phyloP scores from a whole-genome alignment of 2,113 vertebrate genomes.

The Syngnathus floridae region DNA sequence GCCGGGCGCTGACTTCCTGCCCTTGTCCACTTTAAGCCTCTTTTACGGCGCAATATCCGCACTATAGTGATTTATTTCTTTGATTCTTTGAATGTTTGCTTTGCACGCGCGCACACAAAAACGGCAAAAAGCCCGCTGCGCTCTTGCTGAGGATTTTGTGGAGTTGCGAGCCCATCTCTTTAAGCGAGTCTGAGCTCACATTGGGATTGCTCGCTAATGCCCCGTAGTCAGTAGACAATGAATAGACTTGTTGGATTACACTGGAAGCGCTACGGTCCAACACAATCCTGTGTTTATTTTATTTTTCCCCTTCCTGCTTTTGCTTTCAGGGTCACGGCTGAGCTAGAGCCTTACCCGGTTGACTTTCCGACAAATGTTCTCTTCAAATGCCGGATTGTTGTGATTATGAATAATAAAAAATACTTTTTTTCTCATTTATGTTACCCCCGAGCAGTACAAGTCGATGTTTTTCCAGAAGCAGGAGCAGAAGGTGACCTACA shows the following conservation, averaged over 20 bases:
- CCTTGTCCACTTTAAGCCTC: slow-evolving; percentile 17
- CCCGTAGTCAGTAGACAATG: not conserved
- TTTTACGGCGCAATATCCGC: not conserved
- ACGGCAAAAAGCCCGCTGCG: not conserved
- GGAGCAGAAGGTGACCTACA: too few relatives aligned
- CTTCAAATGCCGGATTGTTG: too few relatives aligned
- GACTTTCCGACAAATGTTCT: not conserved
- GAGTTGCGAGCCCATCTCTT: not conserved
- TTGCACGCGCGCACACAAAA: not conserved
- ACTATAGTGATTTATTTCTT: not conserved
- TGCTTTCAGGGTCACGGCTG: not conserved
- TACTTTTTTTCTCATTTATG: too few relatives aligned
- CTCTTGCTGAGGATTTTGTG: not conserved
- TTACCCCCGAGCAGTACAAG: too few relatives aligned
- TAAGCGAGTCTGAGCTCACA: not conserved
- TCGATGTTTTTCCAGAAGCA: too few relatives aligned
- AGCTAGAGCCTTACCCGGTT: not conserved
- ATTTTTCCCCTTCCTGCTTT: not conserved
- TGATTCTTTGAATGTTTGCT: not conserved
- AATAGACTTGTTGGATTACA: not conserved
- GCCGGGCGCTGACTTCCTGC: slow-evolving; percentile 2
- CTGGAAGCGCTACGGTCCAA: not conserved
- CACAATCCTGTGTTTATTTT: not conserved
- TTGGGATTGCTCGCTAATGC: slow-evolving; percentile 1
- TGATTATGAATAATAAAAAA: too few relatives aligned